A percentile compares a stretch with the other conserved stretches of the same genome.
Conservation (phyloP, 2,113 vertebrate genomes). For the Hymenochirus boettgeri region DNA sequence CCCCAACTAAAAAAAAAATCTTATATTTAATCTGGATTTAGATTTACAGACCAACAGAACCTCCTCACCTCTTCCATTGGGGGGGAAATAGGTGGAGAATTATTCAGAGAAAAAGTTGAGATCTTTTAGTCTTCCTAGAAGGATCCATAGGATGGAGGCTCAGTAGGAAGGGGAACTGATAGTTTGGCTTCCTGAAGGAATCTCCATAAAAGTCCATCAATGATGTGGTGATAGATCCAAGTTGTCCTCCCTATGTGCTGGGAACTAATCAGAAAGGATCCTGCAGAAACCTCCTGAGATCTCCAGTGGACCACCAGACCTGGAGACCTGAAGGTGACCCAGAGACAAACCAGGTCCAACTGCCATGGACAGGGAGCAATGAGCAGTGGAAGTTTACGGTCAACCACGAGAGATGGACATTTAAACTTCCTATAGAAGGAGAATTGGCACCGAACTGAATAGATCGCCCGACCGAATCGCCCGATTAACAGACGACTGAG, state of each 20-base stretch:
- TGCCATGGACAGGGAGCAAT: background rate
- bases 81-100: conserved; percentile 11
- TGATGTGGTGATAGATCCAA: background rate
- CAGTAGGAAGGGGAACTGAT: conserved; percentile 30
- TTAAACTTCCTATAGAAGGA: too few relatives aligned
- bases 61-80: conserved; percentile 10
- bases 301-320: background rate
- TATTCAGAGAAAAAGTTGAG: conserved; percentile 15
- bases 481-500: too few relatives aligned
- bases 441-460: too few relatives aligned
- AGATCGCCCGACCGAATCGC: too few relatives aligned
- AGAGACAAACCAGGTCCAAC: background rate
- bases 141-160: conserved; percentile 27
- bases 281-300: conserved; percentile 10
- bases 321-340: background rate
- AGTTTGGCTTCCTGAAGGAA: background rate
- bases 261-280: too few relatives aligned
- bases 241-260: background rate
- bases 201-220: too few relatives aligned
- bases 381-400: background rate
- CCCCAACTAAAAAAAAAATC: too few relatives aligned
- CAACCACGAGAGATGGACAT: background rate
- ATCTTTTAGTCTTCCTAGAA: background rate
- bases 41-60: too few relatives aligned
- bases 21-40: too few relatives aligned